A percentile compares a stretch with the other conserved stretches of the same genome.
phyloP scores from a whole-genome alignment of 2,888 invertebrate genomes.

The Noctua comes region DNA sequence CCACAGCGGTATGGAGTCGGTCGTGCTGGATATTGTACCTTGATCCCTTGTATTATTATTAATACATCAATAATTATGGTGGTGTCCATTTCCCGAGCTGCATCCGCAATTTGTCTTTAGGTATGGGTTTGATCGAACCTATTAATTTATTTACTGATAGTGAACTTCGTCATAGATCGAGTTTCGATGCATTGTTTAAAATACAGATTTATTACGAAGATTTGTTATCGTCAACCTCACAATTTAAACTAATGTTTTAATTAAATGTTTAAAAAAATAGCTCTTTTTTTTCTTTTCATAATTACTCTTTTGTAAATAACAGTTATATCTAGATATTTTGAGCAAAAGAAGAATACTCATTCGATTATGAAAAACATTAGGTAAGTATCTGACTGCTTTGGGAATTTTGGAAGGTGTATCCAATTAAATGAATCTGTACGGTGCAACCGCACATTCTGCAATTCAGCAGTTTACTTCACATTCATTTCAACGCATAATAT shows the following conservation, averaged over 20 bases:
- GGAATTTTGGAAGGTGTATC: neutral
- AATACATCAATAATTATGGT: neutral
- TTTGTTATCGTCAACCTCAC: neutral
- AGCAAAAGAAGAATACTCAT: neutral
- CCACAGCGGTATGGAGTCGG: neutral
- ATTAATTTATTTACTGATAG: too few relatives aligned
- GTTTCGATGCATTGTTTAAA: neutral
- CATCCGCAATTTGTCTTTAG: neutral
- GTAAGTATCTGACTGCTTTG: neutral
- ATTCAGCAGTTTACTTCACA: too few relatives aligned
- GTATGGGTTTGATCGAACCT: neutral
- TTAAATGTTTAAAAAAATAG: slow-evolving; percentile 7
- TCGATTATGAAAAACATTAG: neutral
- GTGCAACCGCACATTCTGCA: too few relatives aligned
- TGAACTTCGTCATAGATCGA: neutral
- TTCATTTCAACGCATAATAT: too few relatives aligned
- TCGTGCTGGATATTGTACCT: neutral
- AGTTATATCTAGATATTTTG: neutral
- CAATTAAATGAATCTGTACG: too few relatives aligned
- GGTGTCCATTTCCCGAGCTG: too few relatives aligned
- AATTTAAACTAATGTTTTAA: neutral
- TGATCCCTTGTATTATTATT: neutral
- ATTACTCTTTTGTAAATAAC: neutral
- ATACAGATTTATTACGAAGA: neutral
- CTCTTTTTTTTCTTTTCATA: neutral